These are phyloP conservation scores for Platycheirus albimanus DNA, from an alignment of 2,888 invertebrate genomes.

Conservation along the genomic window DNA sequence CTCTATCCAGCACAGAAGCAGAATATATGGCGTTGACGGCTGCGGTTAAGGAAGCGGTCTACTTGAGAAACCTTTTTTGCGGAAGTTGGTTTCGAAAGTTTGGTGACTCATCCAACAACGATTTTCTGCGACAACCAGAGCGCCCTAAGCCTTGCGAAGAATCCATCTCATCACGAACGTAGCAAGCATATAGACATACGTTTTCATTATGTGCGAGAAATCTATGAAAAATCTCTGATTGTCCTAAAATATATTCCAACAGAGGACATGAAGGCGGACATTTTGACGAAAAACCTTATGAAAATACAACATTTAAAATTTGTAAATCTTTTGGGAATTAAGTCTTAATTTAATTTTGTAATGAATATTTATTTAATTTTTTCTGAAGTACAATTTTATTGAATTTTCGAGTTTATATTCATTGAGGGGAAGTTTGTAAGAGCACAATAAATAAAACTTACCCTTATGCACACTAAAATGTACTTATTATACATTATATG, in stretches of 20 bases:
- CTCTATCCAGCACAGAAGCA: slow-evolving; percentile 59
- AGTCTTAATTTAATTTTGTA: too few relatives aligned
- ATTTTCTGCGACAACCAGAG: slow-evolving; percentile 21
- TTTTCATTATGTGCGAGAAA: background rate
- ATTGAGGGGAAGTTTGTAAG: too few relatives aligned
- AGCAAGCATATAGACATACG: slow-evolving; percentile 5
- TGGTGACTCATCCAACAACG: background rate
- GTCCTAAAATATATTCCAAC: slow-evolving; percentile 3
- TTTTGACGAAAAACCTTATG: background rate
- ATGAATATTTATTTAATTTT: background rate
- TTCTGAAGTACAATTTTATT: background rate
- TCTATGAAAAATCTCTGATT: background rate
- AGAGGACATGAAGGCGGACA: background rate
- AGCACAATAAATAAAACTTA: too few relatives aligned
- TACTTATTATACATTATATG: too few relatives aligned
- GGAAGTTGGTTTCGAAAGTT: background rate
- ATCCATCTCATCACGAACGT: background rate
- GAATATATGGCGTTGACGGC: slow-evolving; percentile 53
- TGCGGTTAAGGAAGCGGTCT: background rate
- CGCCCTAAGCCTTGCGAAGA: too few relatives aligned
- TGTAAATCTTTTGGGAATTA: too few relatives aligned
- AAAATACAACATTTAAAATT: too few relatives aligned
- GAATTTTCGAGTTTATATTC: too few relatives aligned
- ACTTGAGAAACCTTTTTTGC: background rate
- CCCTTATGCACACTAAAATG: too few relatives aligned